Conservation (phyloP, 2,797 vertebrate genomes). For the Pangasius macronema region DNA sequence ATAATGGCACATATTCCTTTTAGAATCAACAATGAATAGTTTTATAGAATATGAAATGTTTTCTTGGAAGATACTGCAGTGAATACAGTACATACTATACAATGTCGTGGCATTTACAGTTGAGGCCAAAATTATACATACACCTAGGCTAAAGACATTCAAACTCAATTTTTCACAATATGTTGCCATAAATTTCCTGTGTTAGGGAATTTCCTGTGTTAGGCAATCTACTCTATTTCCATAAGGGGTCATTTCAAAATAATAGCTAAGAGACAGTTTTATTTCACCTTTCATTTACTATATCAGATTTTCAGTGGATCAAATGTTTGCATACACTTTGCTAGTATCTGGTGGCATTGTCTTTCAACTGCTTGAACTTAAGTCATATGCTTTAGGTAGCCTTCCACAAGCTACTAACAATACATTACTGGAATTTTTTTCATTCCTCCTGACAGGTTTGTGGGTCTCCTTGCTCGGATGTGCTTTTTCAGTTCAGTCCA, state of each 20-base stretch:
- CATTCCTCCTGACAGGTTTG: background rate
- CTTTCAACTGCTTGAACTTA: background rate
- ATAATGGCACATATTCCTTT: background rate
- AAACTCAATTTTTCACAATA: background rate
- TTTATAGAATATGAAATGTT: background rate
- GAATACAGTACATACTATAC: background rate
- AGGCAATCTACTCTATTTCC: background rate
- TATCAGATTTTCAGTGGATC: background rate
- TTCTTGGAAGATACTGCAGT: background rate
- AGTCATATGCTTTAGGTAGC: background rate
- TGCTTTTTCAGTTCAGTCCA: background rate
- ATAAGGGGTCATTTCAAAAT: background rate
- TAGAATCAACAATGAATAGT: background rate
- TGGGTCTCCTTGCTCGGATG: background rate
- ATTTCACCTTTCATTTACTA: background rate
- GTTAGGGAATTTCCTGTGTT: background rate
- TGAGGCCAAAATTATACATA: background rate
- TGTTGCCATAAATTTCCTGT: background rate
- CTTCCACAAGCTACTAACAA: background rate
- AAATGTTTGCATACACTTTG: background rate
- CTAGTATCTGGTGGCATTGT: background rate
- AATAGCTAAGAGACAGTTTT: background rate
- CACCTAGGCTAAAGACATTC: background rate
- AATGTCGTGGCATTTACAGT: no score
- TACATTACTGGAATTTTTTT: background rate